A percentile compares a stretch with the other conserved stretches of the same genome.
phyloP scores from a whole-genome alignment of 2,888 invertebrate genomes.

The Chesias legatella region DNA sequence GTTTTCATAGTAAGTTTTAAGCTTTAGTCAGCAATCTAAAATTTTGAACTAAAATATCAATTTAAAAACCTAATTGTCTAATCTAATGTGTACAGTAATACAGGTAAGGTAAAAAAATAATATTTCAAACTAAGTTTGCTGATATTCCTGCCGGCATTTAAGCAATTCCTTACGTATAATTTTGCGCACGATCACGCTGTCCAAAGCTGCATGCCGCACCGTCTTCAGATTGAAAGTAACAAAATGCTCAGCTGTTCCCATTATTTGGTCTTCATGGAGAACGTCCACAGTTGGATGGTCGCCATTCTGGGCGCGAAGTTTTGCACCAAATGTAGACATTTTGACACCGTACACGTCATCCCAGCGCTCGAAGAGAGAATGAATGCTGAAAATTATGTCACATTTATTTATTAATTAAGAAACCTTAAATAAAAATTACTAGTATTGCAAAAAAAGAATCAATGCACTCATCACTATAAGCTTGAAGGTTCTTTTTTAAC shows the following conservation, averaged over 20 bases:
- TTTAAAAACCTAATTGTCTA: no score
- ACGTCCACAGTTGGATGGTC: constrained; percentile 82
- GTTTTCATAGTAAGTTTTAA: no score
- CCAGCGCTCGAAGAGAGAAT: constrained; percentile 87
- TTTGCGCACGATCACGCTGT: constrained; percentile 81
- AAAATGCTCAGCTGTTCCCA: constrained; percentile 76
- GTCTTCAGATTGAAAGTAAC: constrained; percentile 82
- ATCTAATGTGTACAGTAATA: no score
- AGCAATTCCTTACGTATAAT: constrained; percentile 76
- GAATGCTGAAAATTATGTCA: constrained; percentile 78
- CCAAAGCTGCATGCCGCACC: constrained; percentile 80
- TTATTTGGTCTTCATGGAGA: constrained; percentile 78
- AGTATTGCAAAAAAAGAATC: constrained; percentile 2
- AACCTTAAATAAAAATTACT: not conserved
- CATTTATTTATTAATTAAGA: not conserved
- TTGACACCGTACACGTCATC: constrained; percentile 88
- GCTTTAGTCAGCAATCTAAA: no score
- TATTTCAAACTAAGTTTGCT: no score
- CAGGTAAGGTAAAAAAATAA: no score
- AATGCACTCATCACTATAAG: no score
- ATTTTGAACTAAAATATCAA: no score
- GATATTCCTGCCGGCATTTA: no score
- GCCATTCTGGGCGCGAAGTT: constrained; percentile 81
- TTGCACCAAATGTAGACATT: constrained; percentile 84
- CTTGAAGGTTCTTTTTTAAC: no score